Conservation (phyloP, 2,797 vertebrate genomes). For the Lerista edwardsae region DNA sequence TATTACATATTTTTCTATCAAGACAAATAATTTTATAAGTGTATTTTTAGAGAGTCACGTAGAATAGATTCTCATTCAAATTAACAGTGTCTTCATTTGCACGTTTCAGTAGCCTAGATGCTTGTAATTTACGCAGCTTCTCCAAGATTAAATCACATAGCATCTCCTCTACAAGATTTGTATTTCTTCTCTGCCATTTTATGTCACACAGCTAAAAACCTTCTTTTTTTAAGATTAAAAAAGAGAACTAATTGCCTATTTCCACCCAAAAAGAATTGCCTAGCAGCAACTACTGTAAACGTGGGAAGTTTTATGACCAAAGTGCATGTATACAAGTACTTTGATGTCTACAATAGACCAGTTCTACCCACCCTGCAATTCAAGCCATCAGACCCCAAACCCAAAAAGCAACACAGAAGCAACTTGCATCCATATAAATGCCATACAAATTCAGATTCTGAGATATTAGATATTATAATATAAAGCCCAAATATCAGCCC, state of each 20-base stretch:
- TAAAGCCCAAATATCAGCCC: not conserved
- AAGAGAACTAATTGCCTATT: not conserved
- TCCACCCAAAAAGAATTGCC: not conserved
- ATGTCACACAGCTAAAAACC: conserved; percentile 19
- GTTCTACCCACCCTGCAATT: not conserved
- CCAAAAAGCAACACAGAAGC: not conserved
- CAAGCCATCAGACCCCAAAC: not conserved
- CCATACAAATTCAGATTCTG: too few relatives aligned
- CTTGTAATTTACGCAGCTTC: conserved; percentile 22
- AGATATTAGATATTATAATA: too few relatives aligned
- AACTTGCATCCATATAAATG: too few relatives aligned
- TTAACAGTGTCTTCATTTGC: conserved; percentile 42
- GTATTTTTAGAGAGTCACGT: conserved; percentile 46
- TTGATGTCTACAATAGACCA: not conserved
- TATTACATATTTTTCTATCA: conserved; percentile 43
- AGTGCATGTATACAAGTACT: not conserved
- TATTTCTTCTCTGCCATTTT: conserved; percentile 8
- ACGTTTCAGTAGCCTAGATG: conserved; percentile 17
- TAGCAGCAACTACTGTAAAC: not conserved
- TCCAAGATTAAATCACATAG: conserved; percentile 35
- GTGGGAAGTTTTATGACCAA: not conserved
- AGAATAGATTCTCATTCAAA: conserved; percentile 46
- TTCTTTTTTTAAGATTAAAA: not conserved
- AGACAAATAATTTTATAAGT: conserved; percentile 48
- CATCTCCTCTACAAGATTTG: not conserved